phyloP scores from a whole-genome alignment of 2,888 invertebrate species.

The Amphimallon solstitiale region DNA sequence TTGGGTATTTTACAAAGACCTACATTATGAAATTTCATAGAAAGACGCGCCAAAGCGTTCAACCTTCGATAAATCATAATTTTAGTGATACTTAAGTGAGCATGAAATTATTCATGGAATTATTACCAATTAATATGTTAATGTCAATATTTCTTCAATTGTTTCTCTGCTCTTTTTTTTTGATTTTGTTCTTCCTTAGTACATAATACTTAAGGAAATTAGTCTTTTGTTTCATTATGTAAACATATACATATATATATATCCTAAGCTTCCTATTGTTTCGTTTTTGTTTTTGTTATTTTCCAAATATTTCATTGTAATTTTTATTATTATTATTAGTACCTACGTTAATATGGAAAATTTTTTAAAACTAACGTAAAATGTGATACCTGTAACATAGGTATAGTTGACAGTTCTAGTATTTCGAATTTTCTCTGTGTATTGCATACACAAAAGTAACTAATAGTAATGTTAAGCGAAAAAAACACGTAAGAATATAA shows the following conservation, averaged over 20 bases:
- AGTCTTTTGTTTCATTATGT: conserved; percentile 7
- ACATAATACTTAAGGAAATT: background rate
- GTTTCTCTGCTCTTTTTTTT: no score
- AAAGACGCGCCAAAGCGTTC: background rate
- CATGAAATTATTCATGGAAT: conserved; percentile 27
- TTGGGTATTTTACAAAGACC: background rate
- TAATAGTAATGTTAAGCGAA: conserved; percentile 28
- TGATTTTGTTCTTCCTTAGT: background rate
- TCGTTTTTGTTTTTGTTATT: background rate
- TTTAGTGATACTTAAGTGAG: conserved; percentile 22
- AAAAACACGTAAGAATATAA: conserved; percentile 21
- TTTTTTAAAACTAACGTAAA: conserved; percentile 50
- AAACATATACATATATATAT: background rate
- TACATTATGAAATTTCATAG: conserved; percentile 2
- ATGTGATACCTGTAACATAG: conserved; percentile 58
- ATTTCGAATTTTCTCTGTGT: conserved; percentile 44
- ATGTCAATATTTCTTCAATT: background rate
- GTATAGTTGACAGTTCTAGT: conserved; percentile 51
- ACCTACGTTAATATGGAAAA: conserved; percentile 23
- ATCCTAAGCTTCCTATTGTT: no score
- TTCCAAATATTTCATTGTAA: conserved; percentile 28
- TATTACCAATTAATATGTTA: conserved; percentile 4
- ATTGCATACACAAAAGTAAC: conserved; percentile 36
- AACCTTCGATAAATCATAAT: conserved; percentile 23
- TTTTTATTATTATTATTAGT: conserved; percentile 6